phyloP scores from a whole-genome alignment of 2,113 vertebrate species.

The Heterochromis multidens region DNA sequence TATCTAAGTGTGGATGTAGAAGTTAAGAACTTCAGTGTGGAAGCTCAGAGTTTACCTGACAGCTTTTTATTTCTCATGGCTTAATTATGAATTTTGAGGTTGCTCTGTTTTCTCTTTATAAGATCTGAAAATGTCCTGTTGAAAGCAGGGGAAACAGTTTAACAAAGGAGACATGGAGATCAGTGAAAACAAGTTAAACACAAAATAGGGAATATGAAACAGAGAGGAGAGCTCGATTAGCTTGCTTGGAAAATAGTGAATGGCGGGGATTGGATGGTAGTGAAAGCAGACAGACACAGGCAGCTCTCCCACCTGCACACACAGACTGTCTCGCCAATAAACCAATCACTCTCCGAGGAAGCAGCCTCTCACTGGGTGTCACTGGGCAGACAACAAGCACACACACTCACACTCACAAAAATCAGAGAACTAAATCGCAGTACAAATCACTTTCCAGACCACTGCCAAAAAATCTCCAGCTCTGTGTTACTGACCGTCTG shows the following conservation, averaged over 20 bases:
- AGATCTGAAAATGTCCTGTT: neutral
- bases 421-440: slow-evolving; percentile 36
- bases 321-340: slow-evolving; percentile 42
- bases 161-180: neutral
- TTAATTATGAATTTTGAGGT: neutral
- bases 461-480: slow-evolving; percentile 1
- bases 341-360: slow-evolving; percentile 62
- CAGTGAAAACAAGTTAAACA: neutral
- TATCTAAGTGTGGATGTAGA: neutral
- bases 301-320: slow-evolving; percentile 57
- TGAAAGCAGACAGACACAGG: slow-evolving; percentile 45
- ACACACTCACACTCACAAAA: slow-evolving; percentile 15
- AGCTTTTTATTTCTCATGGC: neutral
- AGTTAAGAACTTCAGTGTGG: neutral
- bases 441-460: slow-evolving; percentile 5
- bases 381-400: slow-evolving; percentile 58
- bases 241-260: slow-evolving; percentile 14
- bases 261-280: slow-evolving; percentile 26
- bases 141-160: neutral
- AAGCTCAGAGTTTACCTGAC: neutral
- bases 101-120: neutral
- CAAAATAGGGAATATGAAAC: neutral
- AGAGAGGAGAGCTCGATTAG: slow-evolving; percentile 9
- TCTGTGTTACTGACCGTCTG: neutral
- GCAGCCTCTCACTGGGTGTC: slow-evolving; percentile 54